Conservation (phyloP, 2,888 invertebrate genomes). For the Micoletzkya japonica region DNA sequence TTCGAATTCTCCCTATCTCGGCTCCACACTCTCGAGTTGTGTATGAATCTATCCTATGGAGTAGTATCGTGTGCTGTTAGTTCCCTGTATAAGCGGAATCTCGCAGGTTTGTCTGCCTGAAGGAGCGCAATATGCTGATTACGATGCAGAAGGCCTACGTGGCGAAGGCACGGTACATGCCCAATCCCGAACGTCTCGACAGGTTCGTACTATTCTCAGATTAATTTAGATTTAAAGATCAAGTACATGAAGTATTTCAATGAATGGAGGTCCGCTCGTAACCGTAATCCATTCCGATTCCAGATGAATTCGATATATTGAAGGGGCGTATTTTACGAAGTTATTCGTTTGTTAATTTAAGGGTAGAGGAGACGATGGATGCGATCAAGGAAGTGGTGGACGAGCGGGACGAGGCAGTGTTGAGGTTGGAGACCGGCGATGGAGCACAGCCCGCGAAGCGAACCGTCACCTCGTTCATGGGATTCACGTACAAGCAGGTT, state of each 20-base stretch:
- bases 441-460: constrained; percentile 64
- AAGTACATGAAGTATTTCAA: constrained; percentile 37
- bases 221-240: too few relatives aligned
- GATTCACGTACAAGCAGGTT: constrained; percentile 37
- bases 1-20: neutral
- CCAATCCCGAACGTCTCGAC: constrained; percentile 62
- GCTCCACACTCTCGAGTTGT: neutral
- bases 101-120: constrained; percentile 79
- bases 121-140: constrained; percentile 93
- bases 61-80: too few relatives aligned
- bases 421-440: constrained; percentile 82
- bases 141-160: constrained; percentile 81
- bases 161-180: constrained; percentile 65
- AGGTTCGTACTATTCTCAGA: constrained; percentile 34
- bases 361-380: constrained; percentile 76
- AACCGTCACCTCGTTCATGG: constrained; percentile 58
- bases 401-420: constrained; percentile 82
- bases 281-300: neutral
- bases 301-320: neutral
- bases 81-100: neutral
- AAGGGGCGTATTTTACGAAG: neutral
- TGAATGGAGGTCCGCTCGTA: neutral
- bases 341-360: neutral
- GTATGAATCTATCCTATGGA: too few relatives aligned
- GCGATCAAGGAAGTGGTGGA: constrained; percentile 86